Percentiles rank a stretch among this genome's conserved stretches.
These are phyloP conservation scores for Eurytoma adleriae DNA, from an alignment of 2,888 invertebrate species.

Conservation along the genomic window DNA sequence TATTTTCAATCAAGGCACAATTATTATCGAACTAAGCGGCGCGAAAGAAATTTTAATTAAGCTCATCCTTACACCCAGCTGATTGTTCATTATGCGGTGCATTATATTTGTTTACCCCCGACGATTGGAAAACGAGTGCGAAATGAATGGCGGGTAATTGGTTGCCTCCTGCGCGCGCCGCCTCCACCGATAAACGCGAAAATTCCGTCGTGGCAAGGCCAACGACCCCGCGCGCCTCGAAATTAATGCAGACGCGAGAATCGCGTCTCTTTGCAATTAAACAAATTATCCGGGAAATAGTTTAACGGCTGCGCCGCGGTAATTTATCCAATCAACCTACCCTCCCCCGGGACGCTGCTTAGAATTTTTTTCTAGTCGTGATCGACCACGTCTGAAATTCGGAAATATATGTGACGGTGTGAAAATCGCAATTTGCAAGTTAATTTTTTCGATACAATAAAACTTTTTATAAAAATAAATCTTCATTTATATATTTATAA, in stretches of 20 bases:
- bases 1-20: conserved; percentile 38
- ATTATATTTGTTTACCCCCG: conserved; percentile 39
- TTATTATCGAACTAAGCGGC: conserved; percentile 2
- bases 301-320: not conserved
- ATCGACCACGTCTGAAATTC: too few species aligned
- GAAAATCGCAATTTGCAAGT: too few species aligned
- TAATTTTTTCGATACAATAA: too few species aligned
- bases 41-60: conserved; percentile 30
- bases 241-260: conserved; percentile 16
- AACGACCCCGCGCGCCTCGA: conserved; percentile 1
- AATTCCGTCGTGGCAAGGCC: not conserved
- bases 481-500: too few species aligned
- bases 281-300: not conserved
- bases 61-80: conserved; percentile 27
- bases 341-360: too few species aligned
- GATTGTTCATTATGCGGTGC: conserved; percentile 35
- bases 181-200: not conserved
- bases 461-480: too few species aligned
- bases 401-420: too few species aligned
- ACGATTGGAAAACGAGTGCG: conserved; percentile 36
- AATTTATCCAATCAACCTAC: not conserved
- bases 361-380: too few species aligned
- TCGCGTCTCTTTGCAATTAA: not conserved
- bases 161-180: not conserved
- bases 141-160: conserved; percentile 44